Evolutionary conservation across 2,113 vertebrate species (phyloP), one percentile per base, ranked within the genome.

Genomic region (Ophiodon elongatus): DNA sequence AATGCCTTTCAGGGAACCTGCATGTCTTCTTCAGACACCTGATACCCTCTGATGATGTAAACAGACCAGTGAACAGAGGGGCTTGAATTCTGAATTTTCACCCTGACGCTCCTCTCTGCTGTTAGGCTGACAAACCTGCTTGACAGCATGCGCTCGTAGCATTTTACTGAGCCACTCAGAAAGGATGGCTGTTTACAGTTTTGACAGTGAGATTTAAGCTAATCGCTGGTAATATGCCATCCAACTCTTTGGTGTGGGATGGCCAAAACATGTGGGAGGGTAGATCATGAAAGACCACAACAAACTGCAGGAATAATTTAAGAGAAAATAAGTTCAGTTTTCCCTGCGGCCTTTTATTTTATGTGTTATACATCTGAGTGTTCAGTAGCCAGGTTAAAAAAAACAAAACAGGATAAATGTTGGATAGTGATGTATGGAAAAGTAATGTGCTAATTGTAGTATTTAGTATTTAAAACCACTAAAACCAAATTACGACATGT

Each of bases 41-140:
- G 79, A 85, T 78, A 66, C 68, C 82, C 64, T 88, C 80, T 70
- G 62, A 69, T 88, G 78, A 73, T 73, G 85, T 80, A 71, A 87
- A 89, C 76, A 82, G 25, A 57, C 11, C 10, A 13, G 74, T 47
- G 9, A 13, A 47, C 67, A 43, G 14, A 4, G 57, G 13, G 15
- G n/a, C 17, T 19, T 33, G 25, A 10, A 4, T 1, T 1, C 41
- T 29, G 29, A 15, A 6, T 57, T 8, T 47, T 21, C 27, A 6
- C 41, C 31, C 23, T 6, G 41, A 27, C 25, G 23, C 64, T n/a
- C 11, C 25, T 67, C 29, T 57, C 0, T 6, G 31, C 21, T 70
- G 41, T 5, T 3, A 17, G 77, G 33, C 57, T 1, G 56, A 29
- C 59, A 5, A 83, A 83, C 80, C 79, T 33, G 87, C 91, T 75